Evolutionary conservation across 53 echinoderm and acorn worm species (phyloP).

Genomic region (Mesocentrotus franciscanus): DNA sequence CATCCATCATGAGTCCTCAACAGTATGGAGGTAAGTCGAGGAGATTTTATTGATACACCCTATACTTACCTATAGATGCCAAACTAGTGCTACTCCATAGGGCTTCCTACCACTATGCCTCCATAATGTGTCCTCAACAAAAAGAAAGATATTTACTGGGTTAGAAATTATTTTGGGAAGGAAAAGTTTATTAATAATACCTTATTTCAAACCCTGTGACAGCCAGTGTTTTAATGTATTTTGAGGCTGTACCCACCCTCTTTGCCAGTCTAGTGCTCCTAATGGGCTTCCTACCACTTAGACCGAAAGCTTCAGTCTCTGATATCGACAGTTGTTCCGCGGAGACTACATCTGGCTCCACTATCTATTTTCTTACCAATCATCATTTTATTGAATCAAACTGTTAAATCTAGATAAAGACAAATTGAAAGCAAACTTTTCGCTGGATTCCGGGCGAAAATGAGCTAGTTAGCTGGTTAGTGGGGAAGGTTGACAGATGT

Average conservation of each 20-base stretch:
- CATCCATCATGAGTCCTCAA: slow-evolving; percentile 20
- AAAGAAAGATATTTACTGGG: too few species aligned
- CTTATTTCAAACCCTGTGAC: background rate
- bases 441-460: too few species aligned
- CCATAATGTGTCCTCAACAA: slow-evolving; percentile 36
- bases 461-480: too few species aligned
- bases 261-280: slow-evolving; percentile 29
- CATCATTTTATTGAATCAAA: too few species aligned
- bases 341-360: too few species aligned
- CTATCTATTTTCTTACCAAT: too few species aligned
- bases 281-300: background rate
- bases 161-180: background rate
- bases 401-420: too few species aligned
- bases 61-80: slow-evolving; percentile 2
- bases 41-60: background rate
- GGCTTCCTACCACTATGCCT: slow-evolving; percentile 13
- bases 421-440: too few species aligned
- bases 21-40: slow-evolving; percentile 26
- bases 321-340: too few species aligned
- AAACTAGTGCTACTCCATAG: background rate
- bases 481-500: too few species aligned
- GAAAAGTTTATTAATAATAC: background rate
- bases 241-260: background rate
- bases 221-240: too few species aligned
- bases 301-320: too few species aligned